Percentiles rank a stretch among this genome's conserved stretches.
These are phyloP conservation scores for Neuroscelio doddi DNA, from an alignment of 2,888 invertebrate genomes.

Conservation along the genomic window DNA sequence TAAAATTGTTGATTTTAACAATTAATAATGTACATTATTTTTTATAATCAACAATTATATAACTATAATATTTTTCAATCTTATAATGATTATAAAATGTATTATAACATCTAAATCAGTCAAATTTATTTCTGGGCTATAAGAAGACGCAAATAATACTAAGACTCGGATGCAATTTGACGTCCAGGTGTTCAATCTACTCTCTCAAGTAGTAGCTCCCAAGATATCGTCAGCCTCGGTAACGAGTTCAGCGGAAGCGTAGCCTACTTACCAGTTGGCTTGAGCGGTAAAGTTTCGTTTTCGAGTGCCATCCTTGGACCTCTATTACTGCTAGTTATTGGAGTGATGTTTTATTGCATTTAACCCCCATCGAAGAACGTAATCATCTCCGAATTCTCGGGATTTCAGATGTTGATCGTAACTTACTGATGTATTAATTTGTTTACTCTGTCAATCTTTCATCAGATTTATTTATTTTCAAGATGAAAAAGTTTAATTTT, in stretches of 20 bases:
- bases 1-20: too few species aligned
- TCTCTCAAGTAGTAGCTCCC: slow-evolving; percentile 52
- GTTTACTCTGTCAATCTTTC: too few species aligned
- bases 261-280: slow-evolving; percentile 26
- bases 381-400: slow-evolving; percentile 13
- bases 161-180: too few species aligned
- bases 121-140: too few species aligned
- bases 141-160: too few species aligned
- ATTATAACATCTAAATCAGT: too few species aligned
- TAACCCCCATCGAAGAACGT: slow-evolving; percentile 13
- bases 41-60: too few species aligned
- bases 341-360: slow-evolving; percentile 28
- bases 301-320: slow-evolving; percentile 22
- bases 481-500: too few species aligned
- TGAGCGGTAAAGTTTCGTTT: slow-evolving; percentile 28
- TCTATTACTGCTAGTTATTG: slow-evolving; percentile 23
- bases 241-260: slow-evolving; percentile 37
- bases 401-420: slow-evolving; percentile 5
- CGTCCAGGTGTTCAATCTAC: slow-evolving; percentile 60
- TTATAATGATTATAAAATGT: too few species aligned
- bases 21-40: too few species aligned
- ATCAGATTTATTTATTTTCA: too few species aligned
- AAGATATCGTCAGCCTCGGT: slow-evolving; percentile 52
- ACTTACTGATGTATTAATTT: neutral
- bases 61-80: too few species aligned